Percentiles rank a stretch among this genome's conserved stretches.
phyloP scores from a whole-genome alignment of 1,140 invertebrate species.

The Trachymyrmex septentrionalis region DNA sequence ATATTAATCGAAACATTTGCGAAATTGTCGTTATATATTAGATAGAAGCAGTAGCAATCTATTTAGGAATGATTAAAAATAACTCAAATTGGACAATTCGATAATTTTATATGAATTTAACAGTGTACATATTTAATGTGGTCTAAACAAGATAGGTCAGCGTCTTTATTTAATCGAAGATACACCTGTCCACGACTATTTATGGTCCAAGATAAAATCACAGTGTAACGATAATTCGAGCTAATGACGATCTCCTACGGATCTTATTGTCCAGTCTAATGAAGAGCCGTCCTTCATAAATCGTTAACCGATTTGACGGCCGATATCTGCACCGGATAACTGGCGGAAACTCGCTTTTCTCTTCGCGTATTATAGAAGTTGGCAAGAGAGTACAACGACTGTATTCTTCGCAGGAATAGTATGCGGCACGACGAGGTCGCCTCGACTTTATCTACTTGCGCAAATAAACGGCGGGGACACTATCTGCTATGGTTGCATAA shows the following conservation, averaged over 20 bases:
- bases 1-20: too few species aligned
- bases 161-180: constrained; percentile 49
- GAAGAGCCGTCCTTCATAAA: neutral
- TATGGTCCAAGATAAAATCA: constrained; percentile 16
- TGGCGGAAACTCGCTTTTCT: neutral
- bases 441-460: constrained; percentile 52
- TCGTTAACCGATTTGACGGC: neutral
- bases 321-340: neutral
- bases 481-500: constrained; percentile 56
- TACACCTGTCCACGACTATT: constrained; percentile 32
- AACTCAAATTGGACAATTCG: too few species aligned
- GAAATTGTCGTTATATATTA: too few species aligned
- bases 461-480: constrained; percentile 43
- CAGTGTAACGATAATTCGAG: neutral
- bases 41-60: too few species aligned
- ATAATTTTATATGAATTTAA: too few species aligned
- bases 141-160: neutral
- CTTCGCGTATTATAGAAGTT: neutral
- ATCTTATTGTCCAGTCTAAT: neutral
- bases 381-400: neutral
- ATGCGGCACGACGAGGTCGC: neutral
- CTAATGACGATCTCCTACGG: neutral
- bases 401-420: neutral
- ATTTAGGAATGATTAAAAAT: too few species aligned
- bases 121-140: too few species aligned